Evolutionary conservation across 2,113 vertebrate species (phyloP).

Genomic region (Amblyornis subalaris): DNA sequence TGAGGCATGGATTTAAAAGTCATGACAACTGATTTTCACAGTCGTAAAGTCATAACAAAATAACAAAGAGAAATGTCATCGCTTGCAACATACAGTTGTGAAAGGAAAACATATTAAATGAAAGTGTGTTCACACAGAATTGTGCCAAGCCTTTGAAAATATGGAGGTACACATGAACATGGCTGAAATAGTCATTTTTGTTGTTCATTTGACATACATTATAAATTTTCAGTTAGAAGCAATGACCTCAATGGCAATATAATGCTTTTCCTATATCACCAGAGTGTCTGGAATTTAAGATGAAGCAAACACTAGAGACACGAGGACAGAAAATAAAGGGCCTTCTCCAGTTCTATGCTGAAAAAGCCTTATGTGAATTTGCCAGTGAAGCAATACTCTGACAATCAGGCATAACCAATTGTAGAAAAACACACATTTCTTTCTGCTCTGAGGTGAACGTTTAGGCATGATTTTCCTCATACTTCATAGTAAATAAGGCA

Average conservation of each 20-base stretch:
- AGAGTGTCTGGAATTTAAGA: neutral
- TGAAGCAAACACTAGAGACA: neutral
- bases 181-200: rapidly evolving
- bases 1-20: neutral
- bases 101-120: neutral
- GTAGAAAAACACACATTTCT: rapidly evolving
- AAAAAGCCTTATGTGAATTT: rapidly evolving
- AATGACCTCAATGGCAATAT: neutral
- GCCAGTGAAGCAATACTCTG: rapidly evolving
- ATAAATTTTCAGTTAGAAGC: neutral
- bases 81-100: rapidly evolving
- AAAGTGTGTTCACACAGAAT: neutral
- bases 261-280: neutral
- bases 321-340: rapidly evolving
- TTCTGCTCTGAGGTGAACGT: rapidly evolving
- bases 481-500: rapidly evolving
- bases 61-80: neutral
- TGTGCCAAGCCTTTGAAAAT: neutral
- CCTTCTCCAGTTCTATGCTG: rapidly evolving
- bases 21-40: neutral
- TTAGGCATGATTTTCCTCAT: rapidly evolving
- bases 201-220: neutral
- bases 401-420: rapidly evolving
- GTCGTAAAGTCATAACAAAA: neutral
- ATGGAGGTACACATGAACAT: rapidly evolving